phyloP scores from a whole-genome alignment of 2,113 vertebrate species.

The Pangasianodon hypophthalmus region DNA sequence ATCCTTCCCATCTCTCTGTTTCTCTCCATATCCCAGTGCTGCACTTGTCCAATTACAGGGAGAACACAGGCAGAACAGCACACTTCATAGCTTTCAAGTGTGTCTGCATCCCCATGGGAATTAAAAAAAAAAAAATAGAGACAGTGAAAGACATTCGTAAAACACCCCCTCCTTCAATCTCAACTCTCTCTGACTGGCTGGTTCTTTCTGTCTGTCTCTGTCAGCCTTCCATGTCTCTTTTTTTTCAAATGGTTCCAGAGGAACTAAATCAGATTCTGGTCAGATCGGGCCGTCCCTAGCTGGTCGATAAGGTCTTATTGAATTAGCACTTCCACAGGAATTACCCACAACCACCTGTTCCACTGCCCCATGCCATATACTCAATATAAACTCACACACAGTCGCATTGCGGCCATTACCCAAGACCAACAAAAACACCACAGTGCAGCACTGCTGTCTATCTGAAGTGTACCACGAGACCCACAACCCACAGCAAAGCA shows the following conservation, averaged over 20 bases:
- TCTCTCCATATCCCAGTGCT: conserved; percentile 44
- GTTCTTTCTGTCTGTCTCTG: conserved; percentile 4
- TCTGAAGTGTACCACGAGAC: conserved; percentile 11
- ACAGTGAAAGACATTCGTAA: conserved; percentile 69
- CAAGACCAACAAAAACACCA: neutral
- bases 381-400: neutral
- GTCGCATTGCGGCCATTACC: conserved; percentile 10
- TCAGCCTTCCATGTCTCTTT: conserved; percentile 25
- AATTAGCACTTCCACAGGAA: conserved; percentile 55
- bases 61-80: conserved; percentile 77
- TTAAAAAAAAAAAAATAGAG: conserved; percentile 71
- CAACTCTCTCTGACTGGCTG: neutral
- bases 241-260: conserved; percentile 12
- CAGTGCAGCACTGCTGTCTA: neutral
- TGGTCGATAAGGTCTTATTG: conserved; percentile 62
- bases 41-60: conserved; percentile 78
- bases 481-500: neutral
- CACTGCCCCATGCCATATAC: neutral
- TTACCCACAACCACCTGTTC: conserved; percentile 53
- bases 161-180: conserved; percentile 48
- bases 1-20: conserved; percentile 20
- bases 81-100: conserved; percentile 82
- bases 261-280: conserved; percentile 41
- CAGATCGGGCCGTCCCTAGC: conserved; percentile 52
- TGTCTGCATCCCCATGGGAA: conserved; percentile 75